A percentile compares a stretch with the other conserved stretches of the same genome.
Conservation (phyloP, 2,888 invertebrate genomes). For the Oligia strigilis region DNA sequence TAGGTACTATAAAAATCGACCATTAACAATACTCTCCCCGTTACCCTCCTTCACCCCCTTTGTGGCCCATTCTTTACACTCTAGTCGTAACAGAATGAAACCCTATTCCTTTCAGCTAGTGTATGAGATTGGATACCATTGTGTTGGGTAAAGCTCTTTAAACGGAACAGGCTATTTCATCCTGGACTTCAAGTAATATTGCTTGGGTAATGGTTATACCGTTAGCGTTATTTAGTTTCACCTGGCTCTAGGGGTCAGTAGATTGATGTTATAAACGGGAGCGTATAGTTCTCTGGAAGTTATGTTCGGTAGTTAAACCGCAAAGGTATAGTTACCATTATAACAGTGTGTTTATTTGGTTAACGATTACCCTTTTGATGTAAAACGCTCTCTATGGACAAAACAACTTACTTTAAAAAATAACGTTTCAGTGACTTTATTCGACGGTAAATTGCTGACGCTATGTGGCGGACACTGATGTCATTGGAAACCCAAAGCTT, state of each 20-base stretch:
- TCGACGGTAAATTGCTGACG: not conserved
- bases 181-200: slow-evolving; percentile 32
- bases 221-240: slow-evolving; percentile 10
- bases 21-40: slow-evolving; percentile 10
- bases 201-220: not conserved
- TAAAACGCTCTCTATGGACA: not conserved
- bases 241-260: not conserved
- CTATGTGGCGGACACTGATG: not conserved
- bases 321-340: not conserved
- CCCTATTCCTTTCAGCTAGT: slow-evolving; percentile 10
- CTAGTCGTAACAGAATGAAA: slow-evolving; percentile 46
- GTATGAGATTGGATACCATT: slow-evolving; percentile 48
- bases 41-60: not conserved
- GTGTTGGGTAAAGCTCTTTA: slow-evolving; percentile 30
- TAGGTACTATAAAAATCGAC: slow-evolving; percentile 29
- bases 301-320: not conserved
- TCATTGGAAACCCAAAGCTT: too few relatives aligned
- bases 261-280: not conserved
- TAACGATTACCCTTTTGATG: not conserved
- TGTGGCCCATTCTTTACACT: slow-evolving; percentile 29
- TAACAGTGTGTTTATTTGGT: not conserved
- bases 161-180: slow-evolving; percentile 42
- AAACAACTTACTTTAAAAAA: not conserved
- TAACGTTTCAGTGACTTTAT: not conserved
- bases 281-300: not conserved